These are phyloP conservation scores for Gastrophryne carolinensis DNA, from an alignment of 2,797 vertebrate genomes.

Conservation along the genomic window DNA sequence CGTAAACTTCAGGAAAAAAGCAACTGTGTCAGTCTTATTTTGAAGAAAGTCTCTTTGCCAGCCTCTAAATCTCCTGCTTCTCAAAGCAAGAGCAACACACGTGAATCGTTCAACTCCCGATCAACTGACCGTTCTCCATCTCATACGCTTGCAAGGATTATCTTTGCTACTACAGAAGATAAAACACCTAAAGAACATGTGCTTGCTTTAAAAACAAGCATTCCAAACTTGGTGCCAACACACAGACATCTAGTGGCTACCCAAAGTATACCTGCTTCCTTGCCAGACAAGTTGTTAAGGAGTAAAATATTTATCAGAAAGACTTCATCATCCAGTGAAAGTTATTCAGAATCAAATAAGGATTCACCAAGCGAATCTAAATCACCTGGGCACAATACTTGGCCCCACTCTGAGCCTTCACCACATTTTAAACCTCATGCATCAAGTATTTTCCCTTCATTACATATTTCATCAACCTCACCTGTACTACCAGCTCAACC, in stretches of 20 bases:
- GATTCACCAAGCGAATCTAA: not conserved
- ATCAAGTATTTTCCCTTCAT: not conserved
- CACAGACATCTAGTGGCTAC: not conserved
- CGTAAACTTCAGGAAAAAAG: slow-evolving; percentile 81
- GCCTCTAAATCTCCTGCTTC: not conserved
- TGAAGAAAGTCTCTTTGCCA: slow-evolving; percentile 77
- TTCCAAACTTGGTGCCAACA: not conserved
- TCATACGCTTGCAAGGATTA: not conserved
- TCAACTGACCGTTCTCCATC: not conserved
- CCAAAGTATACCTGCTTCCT: not conserved
- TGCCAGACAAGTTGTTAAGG: not conserved
- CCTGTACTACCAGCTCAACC: not conserved
- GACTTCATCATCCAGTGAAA: not conserved
- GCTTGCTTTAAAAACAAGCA: not conserved
- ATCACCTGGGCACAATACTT: slow-evolving; percentile 1
- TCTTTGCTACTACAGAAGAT: too few species aligned
- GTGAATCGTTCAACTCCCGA: not conserved
- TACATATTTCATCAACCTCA: not conserved
- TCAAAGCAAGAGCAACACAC: not conserved
- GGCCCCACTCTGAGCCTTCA: not conserved
- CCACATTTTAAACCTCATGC: not conserved
- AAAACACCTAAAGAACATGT: not conserved
- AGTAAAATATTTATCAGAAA: not conserved
- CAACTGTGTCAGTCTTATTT: slow-evolving; percentile 72
- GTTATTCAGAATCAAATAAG: not conserved